A percentile compares a stretch with the other conserved stretches of the same genome.
These are phyloP conservation scores for Euplexia lucipara DNA, from an alignment of 2,888 invertebrate species.

Conservation along the genomic window DNA sequence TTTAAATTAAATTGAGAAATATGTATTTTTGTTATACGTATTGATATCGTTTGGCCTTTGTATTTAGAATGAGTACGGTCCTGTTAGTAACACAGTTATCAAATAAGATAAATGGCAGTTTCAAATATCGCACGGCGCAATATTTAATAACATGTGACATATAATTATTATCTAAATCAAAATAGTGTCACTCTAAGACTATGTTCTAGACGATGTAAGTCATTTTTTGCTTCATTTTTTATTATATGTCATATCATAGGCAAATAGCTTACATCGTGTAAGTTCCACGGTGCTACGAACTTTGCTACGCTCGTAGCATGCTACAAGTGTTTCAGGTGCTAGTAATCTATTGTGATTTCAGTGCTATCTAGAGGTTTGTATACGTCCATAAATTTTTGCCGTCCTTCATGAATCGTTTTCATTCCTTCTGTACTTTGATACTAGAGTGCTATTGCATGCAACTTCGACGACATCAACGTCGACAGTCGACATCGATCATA, in stretches of 20 bases:
- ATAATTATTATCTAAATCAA: too few species aligned
- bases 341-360: background rate
- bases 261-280: background rate
- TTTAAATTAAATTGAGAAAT: background rate
- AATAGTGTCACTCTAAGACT: too few species aligned
- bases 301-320: slow-evolving; percentile 21
- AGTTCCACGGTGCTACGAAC: background rate
- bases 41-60: slow-evolving; percentile 1
- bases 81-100: slow-evolving; percentile 1
- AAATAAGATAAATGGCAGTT: background rate
- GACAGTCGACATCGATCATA: slow-evolving; percentile 4
- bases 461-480: background rate
- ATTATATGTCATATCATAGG: too few species aligned
- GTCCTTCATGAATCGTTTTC: background rate
- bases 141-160: too few species aligned
- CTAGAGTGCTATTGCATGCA: background rate
- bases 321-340: background rate
- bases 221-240: too few species aligned
- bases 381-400: background rate
- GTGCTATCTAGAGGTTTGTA: background rate
- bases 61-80: too few species aligned
- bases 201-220: too few species aligned
- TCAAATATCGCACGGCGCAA: background rate
- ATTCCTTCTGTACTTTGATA: background rate
- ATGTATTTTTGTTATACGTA: background rate